phyloP scores from a whole-genome alignment of 2,888 invertebrate species.

The Conomelus anceps region DNA sequence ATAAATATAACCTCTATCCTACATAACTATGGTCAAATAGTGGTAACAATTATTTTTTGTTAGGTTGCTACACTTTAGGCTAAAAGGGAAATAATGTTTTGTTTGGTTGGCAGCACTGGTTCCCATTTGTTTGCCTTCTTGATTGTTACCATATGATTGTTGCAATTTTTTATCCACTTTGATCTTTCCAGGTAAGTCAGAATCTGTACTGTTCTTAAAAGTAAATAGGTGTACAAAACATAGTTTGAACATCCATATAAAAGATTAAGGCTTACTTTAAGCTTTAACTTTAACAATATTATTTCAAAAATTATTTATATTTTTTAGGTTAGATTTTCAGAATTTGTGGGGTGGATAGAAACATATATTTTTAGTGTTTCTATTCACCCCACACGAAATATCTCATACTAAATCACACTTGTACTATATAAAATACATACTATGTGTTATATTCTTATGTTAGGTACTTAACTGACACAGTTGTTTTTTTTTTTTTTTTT shows the following conservation, averaged over 20 bases:
- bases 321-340: constrained; percentile 18
- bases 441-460: constrained; percentile 1
- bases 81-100: constrained; percentile 16
- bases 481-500: constrained; percentile 1
- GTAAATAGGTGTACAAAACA: constrained; percentile 2
- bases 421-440: constrained; percentile 19
- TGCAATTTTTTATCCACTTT: constrained; percentile 8
- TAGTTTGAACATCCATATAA: constrained; percentile 15
- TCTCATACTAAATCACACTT: background rate
- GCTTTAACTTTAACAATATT: constrained; percentile 17
- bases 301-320: constrained; percentile 8
- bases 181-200: constrained; percentile 17
- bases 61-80: background rate
- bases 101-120: constrained; percentile 18
- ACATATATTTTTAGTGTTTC: constrained; percentile 13
- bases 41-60: constrained; percentile 5
- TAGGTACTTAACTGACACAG: constrained; percentile 10
- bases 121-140: constrained; percentile 12
- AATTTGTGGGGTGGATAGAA: constrained; percentile 18
- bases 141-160: background rate
- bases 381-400: constrained; percentile 18
- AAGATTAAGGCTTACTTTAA: constrained; percentile 16
- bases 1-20: background rate
- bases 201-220: constrained; percentile 5
- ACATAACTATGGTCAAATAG: constrained; percentile 1